phyloP scores from a whole-genome alignment of 2,113 vertebrate species.

The Tamias sibiricus region DNA sequence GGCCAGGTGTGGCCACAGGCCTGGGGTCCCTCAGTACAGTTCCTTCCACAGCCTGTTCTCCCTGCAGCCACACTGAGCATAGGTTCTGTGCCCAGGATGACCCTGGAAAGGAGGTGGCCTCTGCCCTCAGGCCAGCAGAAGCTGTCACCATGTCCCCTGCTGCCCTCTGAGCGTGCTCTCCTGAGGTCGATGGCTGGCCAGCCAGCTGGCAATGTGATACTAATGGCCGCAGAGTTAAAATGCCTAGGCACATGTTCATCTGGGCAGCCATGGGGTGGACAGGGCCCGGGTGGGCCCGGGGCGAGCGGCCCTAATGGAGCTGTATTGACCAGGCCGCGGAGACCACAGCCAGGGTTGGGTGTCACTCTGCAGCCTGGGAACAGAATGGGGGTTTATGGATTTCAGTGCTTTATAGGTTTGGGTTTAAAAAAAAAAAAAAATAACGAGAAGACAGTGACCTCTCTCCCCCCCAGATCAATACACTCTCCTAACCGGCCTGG shows the following conservation, averaged over 20 bases:
- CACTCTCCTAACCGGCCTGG: slow-evolving; percentile 84
- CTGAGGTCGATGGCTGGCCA: slow-evolving; percentile 90
- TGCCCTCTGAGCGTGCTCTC: slow-evolving; percentile 83
- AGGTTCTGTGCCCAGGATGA: neutral
- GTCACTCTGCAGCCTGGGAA: slow-evolving; percentile 87
- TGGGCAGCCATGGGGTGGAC: slow-evolving; percentile 84
- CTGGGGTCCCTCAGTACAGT: rapidly evolving
- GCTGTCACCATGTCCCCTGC: slow-evolving; percentile 78
- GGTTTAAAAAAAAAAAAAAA: slow-evolving; percentile 75
- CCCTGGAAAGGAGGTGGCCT: slow-evolving; percentile 57
- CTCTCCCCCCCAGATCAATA: slow-evolving; percentile 84
- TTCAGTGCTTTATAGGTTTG: slow-evolving; percentile 84
- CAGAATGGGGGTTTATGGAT: slow-evolving; percentile 88
- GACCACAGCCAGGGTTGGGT: slow-evolving; percentile 91
- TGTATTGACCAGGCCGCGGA: slow-evolving; percentile 91
- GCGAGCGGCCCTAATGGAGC: slow-evolving; percentile 92
- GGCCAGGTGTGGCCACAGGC: rapidly evolving
- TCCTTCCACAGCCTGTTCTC: rapidly evolving
- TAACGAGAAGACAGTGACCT: slow-evolving; percentile 59
- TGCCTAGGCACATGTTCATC: slow-evolving; percentile 92
- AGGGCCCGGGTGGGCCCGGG: slow-evolving; percentile 84
- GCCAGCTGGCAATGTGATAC: slow-evolving; percentile 93
- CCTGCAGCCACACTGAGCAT: rapidly evolving
- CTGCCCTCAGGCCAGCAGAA: slow-evolving; percentile 76
- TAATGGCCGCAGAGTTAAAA: slow-evolving; percentile 93